Conservation (phyloP, 2,113 vertebrate genomes). For the Fukomys damarensis region DNA sequence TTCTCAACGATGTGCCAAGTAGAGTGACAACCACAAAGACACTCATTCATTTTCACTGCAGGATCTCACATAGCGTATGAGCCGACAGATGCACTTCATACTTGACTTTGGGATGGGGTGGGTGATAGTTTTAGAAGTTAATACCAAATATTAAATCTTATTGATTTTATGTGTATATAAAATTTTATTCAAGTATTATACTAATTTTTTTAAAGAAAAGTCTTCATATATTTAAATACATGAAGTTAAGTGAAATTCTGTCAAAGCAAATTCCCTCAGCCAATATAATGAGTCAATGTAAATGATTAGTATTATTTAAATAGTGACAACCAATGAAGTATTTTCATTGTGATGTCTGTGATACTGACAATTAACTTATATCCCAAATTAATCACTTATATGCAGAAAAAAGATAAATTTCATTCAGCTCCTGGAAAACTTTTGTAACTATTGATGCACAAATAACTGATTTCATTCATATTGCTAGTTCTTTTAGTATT, state of each 20-base stretch:
- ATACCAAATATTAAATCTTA: background rate
- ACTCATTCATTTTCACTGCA: background rate
- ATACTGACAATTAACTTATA: slow-evolving; percentile 10
- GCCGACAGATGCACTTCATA: background rate
- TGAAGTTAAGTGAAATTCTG: slow-evolving; percentile 21
- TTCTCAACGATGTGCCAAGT: background rate
- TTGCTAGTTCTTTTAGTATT: background rate
- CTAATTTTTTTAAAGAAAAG: slow-evolving; percentile 37
- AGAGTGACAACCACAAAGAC: background rate
- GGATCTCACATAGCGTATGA: background rate
- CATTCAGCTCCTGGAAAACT: slow-evolving; percentile 9
- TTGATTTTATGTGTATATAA: background rate
- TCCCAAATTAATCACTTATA: background rate
- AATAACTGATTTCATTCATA: slow-evolving; percentile 20
- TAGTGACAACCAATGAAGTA: background rate
- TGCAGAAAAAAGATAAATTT: slow-evolving; percentile 24
- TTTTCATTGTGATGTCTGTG: background rate
- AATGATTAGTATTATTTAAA: slow-evolving; percentile 44
- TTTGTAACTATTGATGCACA: background rate
- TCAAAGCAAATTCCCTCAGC: slow-evolving; percentile 38
- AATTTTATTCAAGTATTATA: slow-evolving; percentile 21
- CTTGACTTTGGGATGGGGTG: background rate
- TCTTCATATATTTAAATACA: background rate
- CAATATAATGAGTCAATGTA: slow-evolving; percentile 33
- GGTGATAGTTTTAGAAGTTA: background rate